A percentile compares a stretch with the other conserved stretches of the same genome.
Evolutionary conservation across 2,113 vertebrate species (phyloP).

Genomic region (Pluvianellus socialis): DNA sequence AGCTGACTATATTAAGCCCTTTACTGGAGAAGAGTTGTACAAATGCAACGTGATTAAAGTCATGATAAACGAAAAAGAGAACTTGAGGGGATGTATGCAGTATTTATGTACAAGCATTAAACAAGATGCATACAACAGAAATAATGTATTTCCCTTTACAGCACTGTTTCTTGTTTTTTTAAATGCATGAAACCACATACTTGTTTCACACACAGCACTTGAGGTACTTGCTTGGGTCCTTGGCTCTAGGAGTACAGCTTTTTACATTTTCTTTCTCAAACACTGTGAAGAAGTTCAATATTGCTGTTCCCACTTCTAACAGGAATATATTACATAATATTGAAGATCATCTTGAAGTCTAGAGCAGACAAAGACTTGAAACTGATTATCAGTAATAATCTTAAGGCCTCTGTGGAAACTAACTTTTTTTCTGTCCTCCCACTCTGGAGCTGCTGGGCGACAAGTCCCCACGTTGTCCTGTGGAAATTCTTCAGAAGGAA

Average conservation of each 20-base stretch:
- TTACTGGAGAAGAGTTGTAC: constrained; percentile 12
- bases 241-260: neutral
- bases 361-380: neutral
- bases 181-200: neutral
- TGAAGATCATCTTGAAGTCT: neutral
- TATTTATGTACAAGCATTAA: constrained; percentile 36
- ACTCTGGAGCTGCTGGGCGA: neutral
- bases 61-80: constrained; percentile 11
- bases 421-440: neutral
- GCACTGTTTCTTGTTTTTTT: neutral
- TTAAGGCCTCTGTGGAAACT: neutral
- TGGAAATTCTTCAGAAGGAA: neutral
- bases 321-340: neutral
- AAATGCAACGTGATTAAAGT: constrained; percentile 36
- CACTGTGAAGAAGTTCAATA: neutral
- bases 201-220: neutral
- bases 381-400: neutral
- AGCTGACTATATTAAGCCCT: constrained; percentile 24
- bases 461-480: neutral
- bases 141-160: neutral
- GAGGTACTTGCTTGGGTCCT: neutral
- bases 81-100: neutral
- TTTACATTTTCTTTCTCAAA: neutral
- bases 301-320: neutral
- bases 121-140: neutral